Base-by-base conservation (phyloP, 2,113 vertebrate genomes). In the Cyanocitta stelleri region DNA sequence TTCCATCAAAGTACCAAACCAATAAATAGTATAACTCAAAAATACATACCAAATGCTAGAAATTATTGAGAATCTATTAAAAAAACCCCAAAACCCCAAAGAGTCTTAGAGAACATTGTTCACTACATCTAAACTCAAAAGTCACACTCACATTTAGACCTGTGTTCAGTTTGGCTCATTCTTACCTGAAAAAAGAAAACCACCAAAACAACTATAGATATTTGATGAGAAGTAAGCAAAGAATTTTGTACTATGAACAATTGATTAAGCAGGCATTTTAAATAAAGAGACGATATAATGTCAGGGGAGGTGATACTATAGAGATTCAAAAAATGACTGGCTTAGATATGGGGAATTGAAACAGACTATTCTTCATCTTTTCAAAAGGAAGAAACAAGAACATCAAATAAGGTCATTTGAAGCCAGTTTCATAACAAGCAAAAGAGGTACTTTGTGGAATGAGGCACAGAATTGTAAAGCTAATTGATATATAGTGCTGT, bases 181-280 rank as follows among this genome's bases (percentile, higher is more conserved):
- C 22, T 21, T 33, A 37, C n/a, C 3, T n/a, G 20, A 7, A 18
- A 46, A 37, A 48, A 16, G 9, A 10, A 3, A 52, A 35, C 1
- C 5, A 44, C 30, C 2, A 11, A 71, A 63, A 48, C 7, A 41
- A n/a, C 1, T 1, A n/a, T n/a, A 41, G 4, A 48, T 17, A n/a
- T 26, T 41, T 26, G 7, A 74, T 29, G 15, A 61, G 16, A 90
- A 69, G 6, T 14, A 41, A 33, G 22, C 15, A 48, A 66, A 56
- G 4, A 52, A 23, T 71, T 66, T 27, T 35, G 7, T 75, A 43
- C 13, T 35, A 16, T 43, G 3, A 66, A 4, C 11, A 69, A 61
- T 51, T 55, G n/a, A 30, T 75, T 56, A 82, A 51, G 11, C 17
- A 74, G 7, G 6, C 6, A 20, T 62, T 78, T 66, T 71, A 35